Evolutionary conservation across 2,888 invertebrate genomes (phyloP), one percentile per base, ranked within the genome.

Genomic region (Spodoptera exigua): DNA sequence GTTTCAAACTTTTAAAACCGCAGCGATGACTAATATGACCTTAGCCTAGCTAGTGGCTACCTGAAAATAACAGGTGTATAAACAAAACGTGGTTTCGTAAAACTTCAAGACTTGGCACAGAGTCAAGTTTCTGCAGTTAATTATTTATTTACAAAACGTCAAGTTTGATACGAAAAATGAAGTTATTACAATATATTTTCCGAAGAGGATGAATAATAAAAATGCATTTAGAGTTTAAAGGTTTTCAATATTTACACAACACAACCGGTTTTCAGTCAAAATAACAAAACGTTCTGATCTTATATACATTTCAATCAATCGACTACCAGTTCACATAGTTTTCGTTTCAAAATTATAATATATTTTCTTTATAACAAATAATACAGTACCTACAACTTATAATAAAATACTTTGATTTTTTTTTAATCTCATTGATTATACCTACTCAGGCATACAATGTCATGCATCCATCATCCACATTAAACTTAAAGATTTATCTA

Each of bases 1-100:
- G 14, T 39, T 44, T 59, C 5, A 3, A 5, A n/a, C 2, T 12
- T 36, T n/a, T 53, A 37, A 53, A 55, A 55, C 45, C 13, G 7
- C 48, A 59, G 45, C 47, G 16, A 64, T 84, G 81, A 81, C 65
- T 83, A 76, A 81, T 69, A 52, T 61, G 74, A 80, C 82, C 86
- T 87, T 83, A 84, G 68, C 74, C 67, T 80, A 88, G 83, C 89
- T 89, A 89, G 88, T 81, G 88, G 83, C 88, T 89, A 89, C 88
- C 89, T 91, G 89, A 86, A 88, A 88, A 86, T 85, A 86, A 77
- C 82, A 81, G 83, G 84, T 82, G 81, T 70, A 77, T 85, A 86
- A 86, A 86, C 85, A 84, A 79, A 69, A 64, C 62, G 73, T 45
- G 61, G 40, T 17, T 74, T 82, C 74, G 70, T 74, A 74, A 78